phyloP scores from a whole-genome alignment of 2,888 invertebrate genomes.

The Camponotus fellah region DNA sequence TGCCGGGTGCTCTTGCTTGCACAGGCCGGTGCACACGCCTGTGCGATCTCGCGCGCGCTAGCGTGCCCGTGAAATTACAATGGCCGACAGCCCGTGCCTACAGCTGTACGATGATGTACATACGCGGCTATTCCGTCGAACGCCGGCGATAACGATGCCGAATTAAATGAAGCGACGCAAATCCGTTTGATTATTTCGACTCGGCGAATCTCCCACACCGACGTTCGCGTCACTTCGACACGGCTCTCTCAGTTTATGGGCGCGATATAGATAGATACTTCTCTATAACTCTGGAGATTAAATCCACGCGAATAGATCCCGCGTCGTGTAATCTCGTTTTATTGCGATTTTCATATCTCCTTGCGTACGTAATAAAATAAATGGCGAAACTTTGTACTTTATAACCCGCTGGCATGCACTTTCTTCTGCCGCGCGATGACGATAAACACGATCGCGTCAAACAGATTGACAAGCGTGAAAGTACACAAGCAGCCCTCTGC shows the following conservation, averaged over 20 bases:
- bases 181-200: conserved; percentile 31
- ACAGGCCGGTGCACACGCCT: conserved; percentile 54
- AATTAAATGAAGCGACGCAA: conserved; percentile 44
- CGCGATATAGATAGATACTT: not conserved
- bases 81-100: conserved; percentile 54
- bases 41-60: conserved; percentile 50
- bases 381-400: conserved; percentile 3
- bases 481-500: not conserved
- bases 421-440: not conserved
- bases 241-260: conserved; percentile 37
- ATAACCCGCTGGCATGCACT: not conserved
- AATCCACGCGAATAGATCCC: conserved; percentile 27
- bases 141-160: conserved; percentile 44
- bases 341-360: not conserved
- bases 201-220: conserved; percentile 6
- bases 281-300: conserved; percentile 16
- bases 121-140: conserved; percentile 9
- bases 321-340: conserved; percentile 16
- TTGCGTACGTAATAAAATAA: conserved; percentile 17
- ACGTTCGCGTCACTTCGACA: not conserved
- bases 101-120: conserved; percentile 37
- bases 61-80: conserved; percentile 66
- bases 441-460: not conserved
- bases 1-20: conserved; percentile 56
- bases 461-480: conserved; percentile 23